Evolutionary conservation across 2,888 invertebrate genomes (phyloP).

Genomic region (Rhodophaea formosa): DNA sequence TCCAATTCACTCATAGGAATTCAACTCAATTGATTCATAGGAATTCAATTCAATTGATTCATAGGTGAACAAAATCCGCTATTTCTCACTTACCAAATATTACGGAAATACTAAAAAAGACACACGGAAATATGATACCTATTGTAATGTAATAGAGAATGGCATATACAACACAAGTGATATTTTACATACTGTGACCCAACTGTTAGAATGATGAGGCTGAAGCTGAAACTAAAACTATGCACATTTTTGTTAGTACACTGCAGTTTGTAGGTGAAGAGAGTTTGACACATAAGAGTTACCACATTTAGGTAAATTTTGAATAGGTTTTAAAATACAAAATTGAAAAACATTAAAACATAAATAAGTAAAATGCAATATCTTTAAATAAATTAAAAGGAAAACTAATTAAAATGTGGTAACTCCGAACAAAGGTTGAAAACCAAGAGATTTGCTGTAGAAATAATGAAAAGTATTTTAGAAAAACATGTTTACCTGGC

Average conservation of each 20-base stretch:
- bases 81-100: constrained; percentile 33
- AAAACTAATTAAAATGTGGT: not conserved
- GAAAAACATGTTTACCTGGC: not conserved
- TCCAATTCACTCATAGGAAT: not conserved
- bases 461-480: not conserved
- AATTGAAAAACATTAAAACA: not conserved
- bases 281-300: not conserved
- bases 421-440: not conserved
- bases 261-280: not conserved
- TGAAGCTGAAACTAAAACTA: constrained; percentile 43
- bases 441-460: not conserved
- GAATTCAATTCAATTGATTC: constrained; percentile 2
- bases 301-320: not conserved
- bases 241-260: constrained; percentile 24
- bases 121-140: constrained; percentile 28
- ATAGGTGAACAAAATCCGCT: not conserved
- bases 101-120: constrained; percentile 27
- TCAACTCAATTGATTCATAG: constrained; percentile 3
- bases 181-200: constrained; percentile 56
- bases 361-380: not conserved
- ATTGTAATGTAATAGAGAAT: constrained; percentile 24
- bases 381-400: not conserved
- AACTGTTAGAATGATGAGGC: constrained; percentile 35
- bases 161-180: constrained; percentile 22
- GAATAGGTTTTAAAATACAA: no score